Evolutionary conservation across 1,140 invertebrate species (phyloP).

Genomic region (Philotrypesis tridentata): DNA sequence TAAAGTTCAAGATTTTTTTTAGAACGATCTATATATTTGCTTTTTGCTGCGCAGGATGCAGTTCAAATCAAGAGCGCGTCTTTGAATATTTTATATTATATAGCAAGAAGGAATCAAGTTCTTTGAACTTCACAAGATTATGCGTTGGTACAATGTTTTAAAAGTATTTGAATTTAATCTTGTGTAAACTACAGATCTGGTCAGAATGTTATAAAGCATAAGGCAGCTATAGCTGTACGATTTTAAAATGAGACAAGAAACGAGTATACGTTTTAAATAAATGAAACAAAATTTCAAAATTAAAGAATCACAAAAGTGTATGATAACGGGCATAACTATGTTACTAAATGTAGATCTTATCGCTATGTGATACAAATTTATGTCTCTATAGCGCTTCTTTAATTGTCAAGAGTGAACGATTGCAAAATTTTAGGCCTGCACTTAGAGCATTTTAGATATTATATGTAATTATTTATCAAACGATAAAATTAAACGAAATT

Average conservation of each 20-base stretch:
- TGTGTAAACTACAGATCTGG: not conserved
- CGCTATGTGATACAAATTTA: conserved; percentile 26
- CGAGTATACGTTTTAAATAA: not conserved
- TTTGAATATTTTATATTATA: conserved; percentile 20
- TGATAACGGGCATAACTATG: not conserved
- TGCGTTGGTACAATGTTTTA: not conserved
- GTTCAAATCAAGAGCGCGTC: conserved; percentile 14
- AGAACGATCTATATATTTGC: not conserved
- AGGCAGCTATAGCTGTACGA: not conserved
- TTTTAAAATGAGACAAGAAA: not conserved
- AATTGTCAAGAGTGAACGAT: not conserved
- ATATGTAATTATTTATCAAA: not conserved
- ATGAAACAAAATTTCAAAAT: conserved; percentile 19
- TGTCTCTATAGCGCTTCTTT: conserved; percentile 9
- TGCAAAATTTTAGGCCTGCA: not conserved
- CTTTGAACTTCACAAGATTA: conserved; percentile 21
- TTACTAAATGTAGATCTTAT: conserved; percentile 19
- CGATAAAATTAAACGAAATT: not conserved
- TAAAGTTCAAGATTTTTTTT: conserved; percentile 33
- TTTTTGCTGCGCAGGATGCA: conserved; percentile 42
- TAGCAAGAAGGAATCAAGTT: not conserved
- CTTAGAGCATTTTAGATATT: not conserved
- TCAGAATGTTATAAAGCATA: not conserved
- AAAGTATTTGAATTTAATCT: not conserved
- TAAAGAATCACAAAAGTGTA: conserved; percentile 12